phyloP scores from a whole-genome alignment of 2,888 invertebrate genomes.

The Stegophylla sp. region DNA sequence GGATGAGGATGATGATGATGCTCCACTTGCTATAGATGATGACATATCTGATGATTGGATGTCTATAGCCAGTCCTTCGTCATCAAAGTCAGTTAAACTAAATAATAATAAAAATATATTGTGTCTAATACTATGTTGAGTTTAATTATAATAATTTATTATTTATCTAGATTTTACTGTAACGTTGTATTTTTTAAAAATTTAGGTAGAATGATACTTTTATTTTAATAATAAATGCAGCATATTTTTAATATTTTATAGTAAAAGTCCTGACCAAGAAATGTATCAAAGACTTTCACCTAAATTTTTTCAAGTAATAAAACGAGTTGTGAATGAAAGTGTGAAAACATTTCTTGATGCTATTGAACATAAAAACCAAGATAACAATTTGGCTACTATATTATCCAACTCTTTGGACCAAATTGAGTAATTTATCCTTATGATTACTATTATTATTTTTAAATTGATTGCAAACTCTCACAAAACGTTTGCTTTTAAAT shows the following conservation, averaged over 20 bases:
- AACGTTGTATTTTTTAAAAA: too few relatives aligned
- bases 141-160: too few relatives aligned
- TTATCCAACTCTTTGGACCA: constrained; percentile 31
- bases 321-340: neutral
- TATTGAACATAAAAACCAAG: neutral
- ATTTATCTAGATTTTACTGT: too few relatives aligned
- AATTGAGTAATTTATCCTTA: constrained; percentile 37
- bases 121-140: too few relatives aligned
- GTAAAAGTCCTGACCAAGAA: constrained; percentile 31
- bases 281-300: constrained; percentile 1
- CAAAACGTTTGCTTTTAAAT: too few relatives aligned
- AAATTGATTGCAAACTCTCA: too few relatives aligned
- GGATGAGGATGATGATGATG: constrained; percentile 24
- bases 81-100: constrained; percentile 29
- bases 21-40: constrained; percentile 14
- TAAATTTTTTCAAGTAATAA: neutral
- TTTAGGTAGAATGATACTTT: too few relatives aligned
- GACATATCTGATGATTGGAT: constrained; percentile 39
- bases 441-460: neutral
- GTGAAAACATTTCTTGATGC: constrained; percentile 26
- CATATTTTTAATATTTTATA: neutral
- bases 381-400: constrained; percentile 3
- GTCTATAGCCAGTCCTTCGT: constrained; percentile 23
- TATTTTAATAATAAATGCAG: too few relatives aligned
- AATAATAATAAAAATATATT: neutral